These are phyloP conservation scores for Seira sanloemensis DNA, from an alignment of 2,888 invertebrate species.

Conservation along the genomic window DNA sequence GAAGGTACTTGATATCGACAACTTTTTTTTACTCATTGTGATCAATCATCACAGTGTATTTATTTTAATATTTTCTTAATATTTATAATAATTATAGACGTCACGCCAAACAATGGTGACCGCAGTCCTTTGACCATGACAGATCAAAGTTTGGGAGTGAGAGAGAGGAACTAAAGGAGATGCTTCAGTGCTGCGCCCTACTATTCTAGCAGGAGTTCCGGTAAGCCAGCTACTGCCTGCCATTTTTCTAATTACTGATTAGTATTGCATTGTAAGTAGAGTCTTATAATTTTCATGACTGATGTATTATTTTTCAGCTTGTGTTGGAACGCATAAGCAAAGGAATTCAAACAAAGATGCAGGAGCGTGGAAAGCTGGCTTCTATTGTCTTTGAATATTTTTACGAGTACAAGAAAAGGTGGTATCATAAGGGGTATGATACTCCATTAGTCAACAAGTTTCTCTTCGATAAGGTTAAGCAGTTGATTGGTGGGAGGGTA, in stretches of 20 bases:
- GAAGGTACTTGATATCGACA: too few species aligned
- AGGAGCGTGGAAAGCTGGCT: constrained; percentile 86
- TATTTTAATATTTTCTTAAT: too few species aligned
- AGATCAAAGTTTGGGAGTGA: constrained; percentile 95
- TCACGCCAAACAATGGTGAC: too few species aligned
- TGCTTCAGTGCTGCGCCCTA: constrained; percentile 92
- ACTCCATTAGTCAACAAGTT: constrained; percentile 79
- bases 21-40: too few species aligned
- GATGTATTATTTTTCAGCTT: too few species aligned
- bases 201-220: constrained; percentile 97
- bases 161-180: constrained; percentile 96
- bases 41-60: too few species aligned
- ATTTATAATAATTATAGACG: too few species aligned
- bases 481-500: constrained; percentile 91
- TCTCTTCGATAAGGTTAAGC: constrained; percentile 81
- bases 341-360: constrained; percentile 95
- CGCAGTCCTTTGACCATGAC: constrained; percentile 96
- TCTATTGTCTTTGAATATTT: constrained; percentile 94
- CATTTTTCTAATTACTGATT: too few species aligned
- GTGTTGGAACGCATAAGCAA: constrained; percentile 98
- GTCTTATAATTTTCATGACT: too few species aligned
- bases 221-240: too few species aligned
- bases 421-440: constrained; percentile 88
- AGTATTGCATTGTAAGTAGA: too few species aligned
- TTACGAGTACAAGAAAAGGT: constrained; percentile 92